Percentiles rank a stretch among this genome's conserved stretches.
phyloP scores from a whole-genome alignment of 2,888 invertebrate species.

The Agonum fuliginosum region DNA sequence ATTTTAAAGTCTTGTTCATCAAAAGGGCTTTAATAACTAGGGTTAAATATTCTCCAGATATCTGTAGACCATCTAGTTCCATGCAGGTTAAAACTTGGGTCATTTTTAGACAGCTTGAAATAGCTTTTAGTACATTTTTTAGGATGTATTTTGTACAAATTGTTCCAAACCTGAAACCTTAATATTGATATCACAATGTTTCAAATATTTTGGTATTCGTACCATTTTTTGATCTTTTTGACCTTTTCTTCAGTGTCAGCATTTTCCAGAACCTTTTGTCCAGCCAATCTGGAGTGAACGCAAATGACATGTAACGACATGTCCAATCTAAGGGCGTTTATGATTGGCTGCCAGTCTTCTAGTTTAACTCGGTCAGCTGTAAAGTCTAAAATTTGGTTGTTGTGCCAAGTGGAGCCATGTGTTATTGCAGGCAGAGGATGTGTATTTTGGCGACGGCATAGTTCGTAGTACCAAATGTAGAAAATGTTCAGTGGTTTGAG shows the following conservation, averaged over 20 bases:
- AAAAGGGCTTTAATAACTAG: constrained; percentile 75
- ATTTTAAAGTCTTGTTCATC: constrained; percentile 79
- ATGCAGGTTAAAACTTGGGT: constrained; percentile 79
- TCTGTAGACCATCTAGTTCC: constrained; percentile 83
- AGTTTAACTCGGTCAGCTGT: constrained; percentile 84
- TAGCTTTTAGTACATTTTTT: constrained; percentile 79
- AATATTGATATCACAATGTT: neutral
- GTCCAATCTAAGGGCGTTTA: constrained; percentile 83
- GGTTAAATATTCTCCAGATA: constrained; percentile 79
- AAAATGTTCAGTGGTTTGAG: constrained; percentile 69
- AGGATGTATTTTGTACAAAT: constrained; percentile 83
- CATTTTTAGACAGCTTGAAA: constrained; percentile 78
- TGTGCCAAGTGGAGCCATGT: constrained; percentile 62
- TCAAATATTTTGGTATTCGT: neutral
- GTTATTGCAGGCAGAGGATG: constrained; percentile 69
- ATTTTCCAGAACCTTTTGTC: constrained; percentile 69
- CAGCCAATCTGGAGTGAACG: constrained; percentile 69
- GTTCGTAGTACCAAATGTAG: constrained; percentile 71
- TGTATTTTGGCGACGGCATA: constrained; percentile 70
- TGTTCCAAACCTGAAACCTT: constrained; percentile 64
- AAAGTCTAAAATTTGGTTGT: constrained; percentile 74
- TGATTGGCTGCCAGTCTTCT: constrained; percentile 84
- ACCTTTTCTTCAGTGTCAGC: constrained; percentile 76
- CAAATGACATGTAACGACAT: constrained; percentile 81
- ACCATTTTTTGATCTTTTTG: constrained; percentile 74